Evolutionary conservation across 1,140 invertebrate genomes (phyloP), one percentile per base, ranked within the genome.

Genomic region (Trachymyrmex cornetzi): DNA sequence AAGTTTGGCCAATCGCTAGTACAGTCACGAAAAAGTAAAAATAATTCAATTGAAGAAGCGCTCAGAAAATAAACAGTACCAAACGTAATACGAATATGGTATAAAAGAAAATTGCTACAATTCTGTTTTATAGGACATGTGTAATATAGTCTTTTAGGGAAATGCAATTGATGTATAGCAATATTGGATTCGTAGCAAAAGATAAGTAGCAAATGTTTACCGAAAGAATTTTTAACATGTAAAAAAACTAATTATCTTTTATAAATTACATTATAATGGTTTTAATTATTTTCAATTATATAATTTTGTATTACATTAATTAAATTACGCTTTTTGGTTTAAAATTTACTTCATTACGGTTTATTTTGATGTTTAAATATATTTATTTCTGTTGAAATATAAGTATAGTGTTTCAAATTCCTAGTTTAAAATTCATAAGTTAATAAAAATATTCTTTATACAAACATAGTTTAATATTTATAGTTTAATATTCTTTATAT

Each of bases 1-100:
- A 44, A 27, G 11, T 48, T 75, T 77, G n/a, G 2, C 2, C 59
- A 64, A 64, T 30, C 4, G 19, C 30, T 22, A 22, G 14, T 11
- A 80, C 22, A 80, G 14, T 66, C 14, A 38, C n/a, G 14, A 55
- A 79, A 55, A 55, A 66, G 27, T 34, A 34, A 80, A 64, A 79
- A 66, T 34, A 66, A 66, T 38, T 24, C n/a, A 12, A 53, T 38
- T n/a, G 48, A 69, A 81, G 7, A 38, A 9, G 30, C 7, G 30
- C 14, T 50, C 4, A 14, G 63, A 19, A 80, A 80, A 66, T 27
- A 79, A 79, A 79, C 7, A 53, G 61, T 16, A 55, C 48, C 67
- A 55, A 80, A 80, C 44, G 48, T 67, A 80, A 55, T 34, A 50
- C 27, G 48, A 80, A 80, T 67, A 38, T 80, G n/a, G n/a, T n/a